Evolutionary conservation across 2,797 vertebrate genomes (phyloP), one percentile per base, ranked within the genome.

Genomic region (Argya squamiceps): DNA sequence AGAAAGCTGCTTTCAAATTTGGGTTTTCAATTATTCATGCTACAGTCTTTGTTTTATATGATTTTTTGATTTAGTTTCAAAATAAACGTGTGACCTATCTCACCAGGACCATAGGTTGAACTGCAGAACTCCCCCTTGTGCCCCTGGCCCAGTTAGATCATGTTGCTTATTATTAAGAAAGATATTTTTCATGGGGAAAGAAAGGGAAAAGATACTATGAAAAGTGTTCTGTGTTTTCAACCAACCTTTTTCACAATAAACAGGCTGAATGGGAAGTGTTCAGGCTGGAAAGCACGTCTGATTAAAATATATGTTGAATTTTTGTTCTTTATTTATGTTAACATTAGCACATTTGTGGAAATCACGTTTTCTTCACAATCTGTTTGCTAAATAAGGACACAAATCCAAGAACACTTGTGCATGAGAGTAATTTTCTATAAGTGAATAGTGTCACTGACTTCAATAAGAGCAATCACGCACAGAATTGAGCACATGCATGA

Each of bases 341-440:
- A 65, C 59, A 90, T 87, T 77, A 92, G 55, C 69, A 22, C 39
- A 46, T 88, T 88, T 82, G 73, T 82, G 52, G 67, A 92, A 96
- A 84, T 87, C 32, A 15, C 36, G 1, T 73, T 93, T 85, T 84
- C 44, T 88, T 92, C 91, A 67, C 63, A 60, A 67, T 84, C 36
- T 67, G 50, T 63, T 92, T 94, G 76, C 77, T 95, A 79, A 93
- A 86, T 92, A 76, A 84, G 83, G 70, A 65, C 55, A 92, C 63
- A 94, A 82, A 88, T 70, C 34, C 18, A 3, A 83, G 68, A 89
- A 84, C 8, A 12, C 80, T 94, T 88, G 65, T 84, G 77, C 76
- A 65, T 82, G 79, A 89, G 83, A 86, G 50, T 86, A n/a, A 84
- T 92, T 88, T 90, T 81, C 69, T 95, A 0, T 59, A 76, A 88